Evolutionary conservation across 2,888 invertebrate species (phyloP), one percentile per base, ranked within the genome.

Genomic region (Sialis lutaria): DNA sequence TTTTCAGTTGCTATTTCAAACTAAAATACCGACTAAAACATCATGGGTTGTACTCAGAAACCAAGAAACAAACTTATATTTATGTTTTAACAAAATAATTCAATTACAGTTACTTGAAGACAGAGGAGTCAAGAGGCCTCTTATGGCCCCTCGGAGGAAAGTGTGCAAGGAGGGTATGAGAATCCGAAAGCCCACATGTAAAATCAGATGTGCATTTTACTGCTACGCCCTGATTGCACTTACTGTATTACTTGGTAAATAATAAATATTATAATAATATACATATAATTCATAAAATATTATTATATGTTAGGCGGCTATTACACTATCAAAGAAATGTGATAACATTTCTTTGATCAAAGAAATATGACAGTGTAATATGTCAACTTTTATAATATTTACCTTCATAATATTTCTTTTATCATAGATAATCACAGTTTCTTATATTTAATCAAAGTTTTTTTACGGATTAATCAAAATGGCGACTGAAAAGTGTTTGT

Each of bases 111-210:
- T 75, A 48, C 72, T 72, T 48, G 78, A 81, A 56, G 81, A 82
- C 53, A 70, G 78, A 53, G 79, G 78, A 4, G 73, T 80, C 3
- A 82, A 82, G 60, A 67, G 79, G 48, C 82, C 82, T 0, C 61
- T 83, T 22, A 83, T 83, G 82, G 78, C 82, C 9, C 81, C 82
- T 1, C 69, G 81, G 47, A 71, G 78, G 54, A 79, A 75, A 58
- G 62, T 64, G 46, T 67, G 67, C 52, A 67, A 64, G 52, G 57
- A 63, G 13, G 60, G 67, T 51, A 64, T 68, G 35, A 67, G 72
- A 31, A 65, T 70, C 47, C 64, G 71, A 58, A 70, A 68, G 53
- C 63, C 70, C 33, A 64, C 67, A 33, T 76, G 73, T 54, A 73
- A 68, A 63, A 68, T 70, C 42, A 67, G 77, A 47, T 74, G 79